A percentile compares a stretch with the other conserved stretches of the same genome.
phyloP scores from a whole-genome alignment of 2,797 vertebrate genomes.

The Tokudaia muenninki region DNA sequence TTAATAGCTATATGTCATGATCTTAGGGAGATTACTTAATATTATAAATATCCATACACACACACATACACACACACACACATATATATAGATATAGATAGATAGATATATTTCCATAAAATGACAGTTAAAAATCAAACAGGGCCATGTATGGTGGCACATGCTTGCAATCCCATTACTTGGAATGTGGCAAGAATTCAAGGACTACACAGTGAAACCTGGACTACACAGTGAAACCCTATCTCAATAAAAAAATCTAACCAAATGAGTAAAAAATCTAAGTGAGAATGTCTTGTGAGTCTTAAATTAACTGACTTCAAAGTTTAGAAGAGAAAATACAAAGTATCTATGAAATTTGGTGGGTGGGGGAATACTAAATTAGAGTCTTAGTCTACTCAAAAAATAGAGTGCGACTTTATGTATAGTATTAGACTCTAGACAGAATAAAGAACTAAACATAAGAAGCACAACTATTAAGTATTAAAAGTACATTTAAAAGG shows the following conservation, averaged over 20 bases:
- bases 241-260: neutral
- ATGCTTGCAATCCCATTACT: neutral
- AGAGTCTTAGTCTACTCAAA: neutral
- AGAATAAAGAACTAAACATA: neutral
- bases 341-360: neutral
- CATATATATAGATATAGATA: neutral
- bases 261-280: neutral
- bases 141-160: neutral
- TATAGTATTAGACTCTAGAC: neutral
- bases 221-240: neutral
- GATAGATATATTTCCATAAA: neutral
- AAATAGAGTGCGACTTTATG: neutral
- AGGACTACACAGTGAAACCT: too few relatives aligned
- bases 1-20: neutral
- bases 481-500: neutral
- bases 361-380: neutral
- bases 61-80: too few relatives aligned
- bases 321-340: slow-evolving; percentile 41
- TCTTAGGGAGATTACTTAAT: neutral
- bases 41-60: neutral
- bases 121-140: neutral
- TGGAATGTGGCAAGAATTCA: neutral
- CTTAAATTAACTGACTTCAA: slow-evolving; percentile 53
- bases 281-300: slow-evolving; percentile 4
- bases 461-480: slow-evolving; percentile 12